Percentiles rank a stretch among this genome's conserved stretches.
phyloP scores from a whole-genome alignment of 2,797 vertebrate genomes.

The Hipposideros larvatus region DNA sequence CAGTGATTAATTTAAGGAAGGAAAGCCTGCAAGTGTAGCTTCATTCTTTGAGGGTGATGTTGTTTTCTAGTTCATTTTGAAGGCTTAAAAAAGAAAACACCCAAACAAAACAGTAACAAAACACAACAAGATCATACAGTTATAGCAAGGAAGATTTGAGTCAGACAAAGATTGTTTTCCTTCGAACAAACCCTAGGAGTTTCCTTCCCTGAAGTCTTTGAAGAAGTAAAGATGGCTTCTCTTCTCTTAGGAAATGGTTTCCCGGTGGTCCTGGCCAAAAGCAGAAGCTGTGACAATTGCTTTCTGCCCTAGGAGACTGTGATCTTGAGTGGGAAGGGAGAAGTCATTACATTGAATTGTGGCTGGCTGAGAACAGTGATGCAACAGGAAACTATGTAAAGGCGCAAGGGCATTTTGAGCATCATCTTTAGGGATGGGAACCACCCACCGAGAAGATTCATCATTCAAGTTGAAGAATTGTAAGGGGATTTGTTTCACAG shows the following conservation, averaged over 20 bases:
- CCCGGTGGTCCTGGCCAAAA: neutral
- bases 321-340: neutral
- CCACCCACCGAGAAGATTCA: neutral
- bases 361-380: neutral
- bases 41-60: neutral
- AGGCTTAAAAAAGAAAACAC: neutral
- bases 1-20: neutral
- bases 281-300: neutral
- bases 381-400: neutral
- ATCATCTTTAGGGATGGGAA: neutral
- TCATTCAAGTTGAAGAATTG: neutral
- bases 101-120: neutral
- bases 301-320: neutral
- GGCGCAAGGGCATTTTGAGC: neutral
- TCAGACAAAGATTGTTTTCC: neutral
- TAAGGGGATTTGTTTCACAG: neutral
- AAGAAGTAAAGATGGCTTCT: constrained; percentile 21
- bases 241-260: neutral
- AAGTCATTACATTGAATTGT: neutral
- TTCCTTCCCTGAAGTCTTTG: neutral
- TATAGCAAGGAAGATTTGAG: neutral
- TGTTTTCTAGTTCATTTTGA: neutral
- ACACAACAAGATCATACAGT: neutral
- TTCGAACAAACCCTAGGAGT: neutral
- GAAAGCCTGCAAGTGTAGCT: neutral